A percentile compares a stretch with the other conserved stretches of the same genome.
phyloP scores from a whole-genome alignment of 2,888 invertebrate genomes.

The Meandrusa payeni region DNA sequence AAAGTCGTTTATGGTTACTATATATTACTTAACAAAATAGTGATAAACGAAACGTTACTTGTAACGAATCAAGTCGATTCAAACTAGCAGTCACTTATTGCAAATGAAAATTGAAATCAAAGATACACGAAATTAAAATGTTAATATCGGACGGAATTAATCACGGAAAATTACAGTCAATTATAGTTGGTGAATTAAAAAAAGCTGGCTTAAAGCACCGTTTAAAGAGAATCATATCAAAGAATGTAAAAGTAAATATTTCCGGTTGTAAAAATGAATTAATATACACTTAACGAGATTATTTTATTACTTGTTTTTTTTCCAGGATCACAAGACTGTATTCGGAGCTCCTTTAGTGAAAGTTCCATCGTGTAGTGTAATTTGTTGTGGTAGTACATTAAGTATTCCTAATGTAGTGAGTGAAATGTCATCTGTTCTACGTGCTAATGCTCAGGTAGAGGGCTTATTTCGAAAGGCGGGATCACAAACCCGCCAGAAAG shows the following conservation, averaged over 20 bases:
- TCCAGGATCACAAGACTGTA: constrained; percentile 68
- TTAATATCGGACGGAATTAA: constrained; percentile 75
- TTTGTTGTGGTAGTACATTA: constrained; percentile 85
- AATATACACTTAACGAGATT: too few species aligned
- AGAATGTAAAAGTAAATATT: constrained; percentile 72
- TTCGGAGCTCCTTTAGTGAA: constrained; percentile 72
- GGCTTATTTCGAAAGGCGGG: constrained; percentile 95
- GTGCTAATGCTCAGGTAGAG: constrained; percentile 86
- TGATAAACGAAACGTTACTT: constrained; percentile 25
- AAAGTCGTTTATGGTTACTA: too few species aligned
- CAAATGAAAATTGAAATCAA: constrained; percentile 26
- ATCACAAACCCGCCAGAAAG: constrained; percentile 89
- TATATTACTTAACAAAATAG: neutral
- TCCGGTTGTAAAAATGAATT: constrained; percentile 1
- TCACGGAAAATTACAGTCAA: constrained; percentile 70
- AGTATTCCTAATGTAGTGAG: constrained; percentile 87
- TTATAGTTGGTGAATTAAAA: constrained; percentile 84
- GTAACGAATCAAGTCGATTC: constrained; percentile 30
- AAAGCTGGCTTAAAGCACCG: constrained; percentile 86
- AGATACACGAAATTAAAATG: constrained; percentile 46
- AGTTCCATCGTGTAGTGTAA: constrained; percentile 75
- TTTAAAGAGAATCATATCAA: constrained; percentile 82
- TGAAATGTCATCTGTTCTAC: constrained; percentile 85
- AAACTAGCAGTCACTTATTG: constrained; percentile 29
- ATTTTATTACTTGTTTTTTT: constrained; percentile 1